Percentiles rank a stretch among this genome's conserved stretches.
phyloP scores from a whole-genome alignment of 2,888 invertebrate genomes.

The Spilosoma lubricipeda region DNA sequence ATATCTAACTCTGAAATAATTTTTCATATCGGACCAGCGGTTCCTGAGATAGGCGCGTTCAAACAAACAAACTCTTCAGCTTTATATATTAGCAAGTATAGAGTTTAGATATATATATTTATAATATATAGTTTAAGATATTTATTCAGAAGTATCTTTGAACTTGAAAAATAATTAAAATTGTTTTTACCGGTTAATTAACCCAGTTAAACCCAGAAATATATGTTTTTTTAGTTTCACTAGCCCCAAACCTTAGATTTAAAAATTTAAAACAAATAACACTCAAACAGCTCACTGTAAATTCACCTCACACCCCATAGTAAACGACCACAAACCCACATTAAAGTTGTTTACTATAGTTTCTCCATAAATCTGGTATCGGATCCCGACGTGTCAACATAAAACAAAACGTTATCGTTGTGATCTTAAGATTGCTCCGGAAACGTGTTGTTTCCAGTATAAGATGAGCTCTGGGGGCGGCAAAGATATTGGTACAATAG shows the following conservation, averaged over 20 bases:
- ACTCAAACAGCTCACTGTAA: slow-evolving; percentile 5
- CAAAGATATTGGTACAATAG: not conserved
- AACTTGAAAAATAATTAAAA: no score
- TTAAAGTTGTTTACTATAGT: slow-evolving; percentile 25
- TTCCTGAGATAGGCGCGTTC: no score
- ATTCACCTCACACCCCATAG: slow-evolving; percentile 2
- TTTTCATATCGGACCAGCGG: no score
- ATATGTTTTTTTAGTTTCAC: not conserved
- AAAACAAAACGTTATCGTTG: slow-evolving; percentile 32
- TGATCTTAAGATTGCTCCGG: slow-evolving; percentile 36
- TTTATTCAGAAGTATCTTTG: no score
- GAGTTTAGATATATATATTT: no score
- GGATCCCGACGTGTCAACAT: slow-evolving; percentile 25
- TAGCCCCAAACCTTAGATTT: not conserved
- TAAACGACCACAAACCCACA: slow-evolving; percentile 17
- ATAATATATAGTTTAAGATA: no score
- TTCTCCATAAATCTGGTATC: slow-evolving; percentile 22
- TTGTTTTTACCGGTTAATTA: no score
- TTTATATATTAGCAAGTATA: no score
- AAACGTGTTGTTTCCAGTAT: slow-evolving; percentile 23
- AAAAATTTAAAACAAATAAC: not conserved
- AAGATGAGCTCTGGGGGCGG: slow-evolving; percentile 15
- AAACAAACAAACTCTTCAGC: no score
- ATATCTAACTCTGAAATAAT: no score
- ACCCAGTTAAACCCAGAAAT: no score